phyloP scores from a whole-genome alignment of 2,113 vertebrate genomes.

The Limnothrissa miodon region DNA sequence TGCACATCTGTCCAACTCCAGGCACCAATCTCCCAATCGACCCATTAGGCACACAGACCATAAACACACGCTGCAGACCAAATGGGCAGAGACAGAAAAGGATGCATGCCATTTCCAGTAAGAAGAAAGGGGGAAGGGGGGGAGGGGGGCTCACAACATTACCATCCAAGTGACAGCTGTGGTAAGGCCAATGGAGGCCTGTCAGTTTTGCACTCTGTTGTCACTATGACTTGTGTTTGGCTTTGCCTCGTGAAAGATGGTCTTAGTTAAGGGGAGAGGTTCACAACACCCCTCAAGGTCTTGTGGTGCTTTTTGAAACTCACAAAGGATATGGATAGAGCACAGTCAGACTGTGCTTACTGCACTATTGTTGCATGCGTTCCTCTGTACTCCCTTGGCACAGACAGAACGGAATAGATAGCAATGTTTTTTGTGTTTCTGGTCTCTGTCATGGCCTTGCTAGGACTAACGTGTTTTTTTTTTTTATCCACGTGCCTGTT shows the following conservation, averaged over 20 bases:
- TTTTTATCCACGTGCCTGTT: not conserved
- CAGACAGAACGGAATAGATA: not conserved
- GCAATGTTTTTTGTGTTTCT: not conserved
- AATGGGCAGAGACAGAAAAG: constrained; percentile 24
- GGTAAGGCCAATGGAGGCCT: not conserved
- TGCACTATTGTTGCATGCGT: not conserved
- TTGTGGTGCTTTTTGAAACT: not conserved
- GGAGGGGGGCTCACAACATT: constrained; percentile 34
- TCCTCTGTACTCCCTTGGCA: not conserved
- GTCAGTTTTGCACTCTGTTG: constrained; percentile 17
- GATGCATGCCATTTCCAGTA: constrained; percentile 13
- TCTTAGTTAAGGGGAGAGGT: not conserved
- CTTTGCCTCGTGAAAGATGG: not conserved
- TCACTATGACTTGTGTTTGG: constrained; percentile 13
- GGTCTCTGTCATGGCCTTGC: not conserved
- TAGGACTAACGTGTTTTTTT: not conserved
- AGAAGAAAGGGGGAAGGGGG: constrained; percentile 8
- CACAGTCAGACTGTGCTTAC: not conserved
- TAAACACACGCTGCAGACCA: constrained; percentile 26
- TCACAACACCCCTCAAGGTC: not conserved
- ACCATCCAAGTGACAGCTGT: constrained; percentile 33
- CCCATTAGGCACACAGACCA: not conserved
- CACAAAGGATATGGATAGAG: not conserved
- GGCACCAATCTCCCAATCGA: constrained; percentile 18
- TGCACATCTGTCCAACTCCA: constrained; percentile 7